A percentile compares a stretch with the other conserved stretches of the same genome.
Evolutionary conservation across 2,797 vertebrate species (phyloP).

Genomic region (Craterocephalus amniculus): DNA sequence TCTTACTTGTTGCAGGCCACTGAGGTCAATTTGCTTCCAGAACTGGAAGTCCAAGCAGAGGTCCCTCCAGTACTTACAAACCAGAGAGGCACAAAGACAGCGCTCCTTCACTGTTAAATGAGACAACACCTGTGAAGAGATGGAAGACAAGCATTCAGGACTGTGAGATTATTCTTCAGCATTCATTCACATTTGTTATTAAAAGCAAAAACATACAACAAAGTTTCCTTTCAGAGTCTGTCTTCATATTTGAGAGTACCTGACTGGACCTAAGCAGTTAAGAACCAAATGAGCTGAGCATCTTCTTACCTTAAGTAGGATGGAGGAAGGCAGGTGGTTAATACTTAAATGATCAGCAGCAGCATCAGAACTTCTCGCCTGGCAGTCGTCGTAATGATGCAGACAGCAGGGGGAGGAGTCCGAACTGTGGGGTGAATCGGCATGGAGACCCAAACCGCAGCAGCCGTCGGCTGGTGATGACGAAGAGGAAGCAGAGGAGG

Average conservation of each 20-base stretch:
- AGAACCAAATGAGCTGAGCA: not conserved
- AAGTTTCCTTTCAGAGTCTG: not conserved
- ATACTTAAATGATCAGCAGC: slow-evolving; percentile 85
- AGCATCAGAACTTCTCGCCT: slow-evolving; percentile 79
- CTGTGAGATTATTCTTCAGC: not conserved
- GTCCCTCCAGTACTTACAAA: slow-evolving; percentile 98
- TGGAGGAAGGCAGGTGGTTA: slow-evolving; percentile 96
- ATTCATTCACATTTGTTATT: not conserved
- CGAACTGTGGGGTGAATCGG: slow-evolving; percentile 73
- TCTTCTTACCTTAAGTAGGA: slow-evolving; percentile 92
- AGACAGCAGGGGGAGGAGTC: slow-evolving; percentile 79
- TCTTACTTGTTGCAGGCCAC: slow-evolving; percentile 95
- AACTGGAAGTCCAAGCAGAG: slow-evolving; percentile 99
- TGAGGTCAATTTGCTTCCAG: slow-evolving; percentile 98
- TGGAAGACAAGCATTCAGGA: not conserved
- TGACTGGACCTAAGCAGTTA: not conserved
- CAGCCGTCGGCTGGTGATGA: slow-evolving; percentile 76
- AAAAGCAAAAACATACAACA: not conserved
- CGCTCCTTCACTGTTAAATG: slow-evolving; percentile 96
- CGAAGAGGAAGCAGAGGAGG: slow-evolving; percentile 68
- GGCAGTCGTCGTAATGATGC: slow-evolving; percentile 78
- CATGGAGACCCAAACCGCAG: slow-evolving; percentile 69
- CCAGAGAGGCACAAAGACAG: slow-evolving; percentile 94
- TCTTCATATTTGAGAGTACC: not conserved
- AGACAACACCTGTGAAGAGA: slow-evolving; percentile 90